These are phyloP conservation scores for Lacerta bilineata DNA, from an alignment of 2,797 vertebrate genomes.

Conservation along the genomic window DNA sequence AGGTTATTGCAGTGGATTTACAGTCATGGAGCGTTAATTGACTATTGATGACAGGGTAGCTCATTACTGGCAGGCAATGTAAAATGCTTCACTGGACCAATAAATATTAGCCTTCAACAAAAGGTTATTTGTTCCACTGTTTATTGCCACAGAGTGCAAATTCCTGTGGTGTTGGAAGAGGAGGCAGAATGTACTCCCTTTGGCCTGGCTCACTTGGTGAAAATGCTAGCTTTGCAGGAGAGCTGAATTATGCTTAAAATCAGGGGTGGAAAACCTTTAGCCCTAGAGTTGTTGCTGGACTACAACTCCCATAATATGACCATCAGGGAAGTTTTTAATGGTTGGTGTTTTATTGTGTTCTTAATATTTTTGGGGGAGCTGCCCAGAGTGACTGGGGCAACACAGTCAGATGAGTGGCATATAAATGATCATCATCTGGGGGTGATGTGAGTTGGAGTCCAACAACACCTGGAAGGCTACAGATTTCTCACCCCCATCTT, in stretches of 20 bases:
- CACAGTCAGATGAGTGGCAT: no score
- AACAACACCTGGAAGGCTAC: no score
- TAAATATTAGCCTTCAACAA: conserved; percentile 20
- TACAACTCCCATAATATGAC: neutral
- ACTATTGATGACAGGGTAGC: conserved; percentile 53
- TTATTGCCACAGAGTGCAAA: conserved; percentile 3
- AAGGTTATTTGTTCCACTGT: conserved; percentile 13
- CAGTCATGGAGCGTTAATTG: conserved; percentile 59
- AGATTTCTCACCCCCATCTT: no score
- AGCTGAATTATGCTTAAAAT: neutral
- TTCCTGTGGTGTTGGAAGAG: neutral
- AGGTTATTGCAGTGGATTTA: conserved; percentile 55
- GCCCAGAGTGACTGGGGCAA: no score
- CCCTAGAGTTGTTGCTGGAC: neutral
- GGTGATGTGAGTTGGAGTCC: no score
- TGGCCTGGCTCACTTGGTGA: no score
- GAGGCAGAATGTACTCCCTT: neutral
- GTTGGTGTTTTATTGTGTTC: no score
- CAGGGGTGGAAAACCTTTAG: neutral
- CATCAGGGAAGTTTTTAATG: no score
- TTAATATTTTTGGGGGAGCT: no score
- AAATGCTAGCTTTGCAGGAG: neutral
- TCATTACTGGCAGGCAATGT: conserved; percentile 52
- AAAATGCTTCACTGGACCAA: conserved; percentile 32
- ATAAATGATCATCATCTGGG: no score